These are phyloP conservation scores for Ctenosaura bakeri DNA, from an alignment of 2,797 vertebrate species.

Conservation along the genomic window DNA sequence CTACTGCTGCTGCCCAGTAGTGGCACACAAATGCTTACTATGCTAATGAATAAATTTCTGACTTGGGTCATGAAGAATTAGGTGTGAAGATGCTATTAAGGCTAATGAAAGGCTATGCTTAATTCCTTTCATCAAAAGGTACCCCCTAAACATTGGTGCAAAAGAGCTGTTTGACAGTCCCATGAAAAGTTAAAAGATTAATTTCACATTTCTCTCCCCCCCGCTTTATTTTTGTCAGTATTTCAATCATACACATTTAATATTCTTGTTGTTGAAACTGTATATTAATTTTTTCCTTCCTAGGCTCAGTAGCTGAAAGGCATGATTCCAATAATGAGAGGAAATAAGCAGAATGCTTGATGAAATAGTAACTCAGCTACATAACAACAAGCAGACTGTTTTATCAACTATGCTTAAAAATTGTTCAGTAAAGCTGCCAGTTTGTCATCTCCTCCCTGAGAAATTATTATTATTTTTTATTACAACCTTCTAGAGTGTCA, in stretches of 20 bases:
- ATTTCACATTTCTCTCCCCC: constrained; percentile 41
- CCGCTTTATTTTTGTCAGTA: constrained; percentile 55
- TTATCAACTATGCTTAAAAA: constrained; percentile 62
- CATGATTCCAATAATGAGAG: constrained; percentile 68
- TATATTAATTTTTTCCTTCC: constrained; percentile 58
- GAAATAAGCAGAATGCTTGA: constrained; percentile 70
- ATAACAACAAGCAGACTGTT: constrained; percentile 66
- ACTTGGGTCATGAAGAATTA: neutral
- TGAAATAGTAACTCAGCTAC: constrained; percentile 66
- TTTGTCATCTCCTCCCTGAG: constrained; percentile 41
- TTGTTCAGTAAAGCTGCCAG: constrained; percentile 43
- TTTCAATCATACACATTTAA: constrained; percentile 61
- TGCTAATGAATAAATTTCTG: neutral
- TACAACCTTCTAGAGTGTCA: constrained; percentile 24
- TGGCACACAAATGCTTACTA: neutral
- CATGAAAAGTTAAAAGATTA: constrained; percentile 28
- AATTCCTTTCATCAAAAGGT: neutral
- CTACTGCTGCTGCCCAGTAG: neutral
- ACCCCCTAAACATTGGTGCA: accelerated
- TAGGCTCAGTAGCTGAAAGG: constrained; percentile 66
- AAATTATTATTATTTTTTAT: constrained; percentile 34
- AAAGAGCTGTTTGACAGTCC: neutral
- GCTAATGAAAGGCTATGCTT: neutral
- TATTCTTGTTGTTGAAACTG: constrained; percentile 68
- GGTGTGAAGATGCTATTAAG: neutral